phyloP scores from a whole-genome alignment of 2,797 vertebrate species.

The Sebastes vulpes region DNA sequence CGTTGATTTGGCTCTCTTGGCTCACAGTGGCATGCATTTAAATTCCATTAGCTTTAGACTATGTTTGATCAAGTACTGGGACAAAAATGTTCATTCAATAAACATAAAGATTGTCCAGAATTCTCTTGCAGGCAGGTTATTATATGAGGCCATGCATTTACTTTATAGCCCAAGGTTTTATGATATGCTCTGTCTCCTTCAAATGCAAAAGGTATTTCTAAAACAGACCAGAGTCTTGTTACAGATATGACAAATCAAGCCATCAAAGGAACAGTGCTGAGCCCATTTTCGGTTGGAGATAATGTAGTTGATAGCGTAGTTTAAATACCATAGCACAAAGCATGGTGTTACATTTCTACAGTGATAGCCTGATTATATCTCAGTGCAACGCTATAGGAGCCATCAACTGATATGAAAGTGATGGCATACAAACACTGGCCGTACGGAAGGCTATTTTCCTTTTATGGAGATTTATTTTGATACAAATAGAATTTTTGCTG shows the following conservation, averaged over 20 bases:
- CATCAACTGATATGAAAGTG: slow-evolving; percentile 16
- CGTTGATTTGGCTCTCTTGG: neutral
- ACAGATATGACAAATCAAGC: slow-evolving; percentile 14
- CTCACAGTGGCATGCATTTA: neutral
- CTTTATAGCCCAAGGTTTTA: neutral
- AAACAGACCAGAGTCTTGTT: neutral
- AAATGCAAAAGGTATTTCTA: neutral
- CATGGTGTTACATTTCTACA: neutral
- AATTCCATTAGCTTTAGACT: neutral
- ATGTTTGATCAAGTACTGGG: neutral
- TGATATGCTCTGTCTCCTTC: neutral
- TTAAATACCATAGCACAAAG: slow-evolving; percentile 17
- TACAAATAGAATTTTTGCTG: neutral
- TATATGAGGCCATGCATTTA: neutral
- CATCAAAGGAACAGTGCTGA: slow-evolving; percentile 12
- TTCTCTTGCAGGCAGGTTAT: neutral
- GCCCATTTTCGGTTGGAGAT: slow-evolving; percentile 13
- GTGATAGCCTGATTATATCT: slow-evolving; percentile 30
- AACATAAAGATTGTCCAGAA: neutral
- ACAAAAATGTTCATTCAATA: neutral
- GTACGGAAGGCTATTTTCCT: neutral
- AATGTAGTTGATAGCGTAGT: slow-evolving; percentile 18
- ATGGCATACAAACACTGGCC: neutral
- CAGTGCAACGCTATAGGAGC: neutral
- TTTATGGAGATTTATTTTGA: slow-evolving; percentile 12